Conservation (phyloP, 2,797 vertebrate species). For the Sebastes minor region DNA sequence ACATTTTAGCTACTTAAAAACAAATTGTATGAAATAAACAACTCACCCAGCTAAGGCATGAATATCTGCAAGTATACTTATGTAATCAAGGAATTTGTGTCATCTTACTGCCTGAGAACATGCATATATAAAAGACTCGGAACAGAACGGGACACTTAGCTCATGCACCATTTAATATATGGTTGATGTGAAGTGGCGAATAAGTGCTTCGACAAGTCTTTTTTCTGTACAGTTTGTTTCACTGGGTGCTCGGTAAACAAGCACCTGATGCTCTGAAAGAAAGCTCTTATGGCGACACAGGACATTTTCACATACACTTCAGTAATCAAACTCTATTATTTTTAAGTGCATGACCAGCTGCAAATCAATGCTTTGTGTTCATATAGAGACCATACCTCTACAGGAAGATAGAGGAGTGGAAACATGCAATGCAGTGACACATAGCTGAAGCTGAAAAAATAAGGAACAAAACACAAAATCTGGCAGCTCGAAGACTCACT, state of each 20-base stretch:
- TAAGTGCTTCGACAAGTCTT: background rate
- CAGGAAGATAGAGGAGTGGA: background rate
- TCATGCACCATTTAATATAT: conserved; percentile 17
- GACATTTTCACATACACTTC: background rate
- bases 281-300: background rate
- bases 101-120: conserved; percentile 14
- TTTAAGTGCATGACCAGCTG: background rate
- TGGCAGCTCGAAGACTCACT: background rate
- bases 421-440: background rate
- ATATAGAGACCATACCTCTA: background rate
- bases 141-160: background rate
- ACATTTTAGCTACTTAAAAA: background rate
- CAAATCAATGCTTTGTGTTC: background rate
- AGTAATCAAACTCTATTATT: background rate
- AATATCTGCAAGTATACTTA: background rate
- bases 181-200: background rate
- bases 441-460: background rate
- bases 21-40: conserved; percentile 20
- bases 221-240: background rate
- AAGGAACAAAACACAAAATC: background rate
- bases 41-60: background rate
- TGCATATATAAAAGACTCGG: background rate
- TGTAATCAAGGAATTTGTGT: conserved; percentile 25
- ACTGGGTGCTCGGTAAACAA: background rate
- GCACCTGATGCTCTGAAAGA: background rate